Conservation (phyloP, 2,797 vertebrate species). For the Rhinatrema bivittatum region DNA sequence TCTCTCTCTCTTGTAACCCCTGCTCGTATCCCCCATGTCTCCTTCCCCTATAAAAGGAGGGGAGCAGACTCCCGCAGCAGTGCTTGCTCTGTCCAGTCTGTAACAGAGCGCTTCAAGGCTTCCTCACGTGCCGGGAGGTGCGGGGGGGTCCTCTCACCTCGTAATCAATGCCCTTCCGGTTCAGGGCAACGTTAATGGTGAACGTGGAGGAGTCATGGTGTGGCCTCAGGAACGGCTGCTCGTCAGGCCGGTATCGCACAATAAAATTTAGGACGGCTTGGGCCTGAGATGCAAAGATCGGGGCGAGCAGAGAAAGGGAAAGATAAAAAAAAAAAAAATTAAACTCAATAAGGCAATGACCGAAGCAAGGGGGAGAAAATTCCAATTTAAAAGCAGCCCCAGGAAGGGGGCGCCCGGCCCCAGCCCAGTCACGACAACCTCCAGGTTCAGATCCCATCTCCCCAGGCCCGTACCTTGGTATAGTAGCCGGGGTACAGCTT, state of each 20-base stretch:
- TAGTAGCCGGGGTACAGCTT: slow-evolving; percentile 78
- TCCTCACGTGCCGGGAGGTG: not conserved
- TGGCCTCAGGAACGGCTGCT: slow-evolving; percentile 73
- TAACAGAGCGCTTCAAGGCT: not conserved
- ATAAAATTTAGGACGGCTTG: slow-evolving; percentile 85
- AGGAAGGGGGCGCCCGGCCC: no score
- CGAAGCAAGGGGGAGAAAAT: no score
- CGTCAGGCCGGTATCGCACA: slow-evolving; percentile 80
- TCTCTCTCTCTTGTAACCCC: no score
- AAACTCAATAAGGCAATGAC: no score
- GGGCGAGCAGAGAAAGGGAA: not conserved
- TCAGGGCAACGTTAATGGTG: slow-evolving; percentile 79
- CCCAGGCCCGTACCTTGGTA: slow-evolving; percentile 81
- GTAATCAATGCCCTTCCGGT: slow-evolving; percentile 68
- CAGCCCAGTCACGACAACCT: no score
- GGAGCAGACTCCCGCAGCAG: not conserved
- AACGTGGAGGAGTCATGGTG: slow-evolving; percentile 87
- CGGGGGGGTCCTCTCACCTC: slow-evolving; percentile 54
- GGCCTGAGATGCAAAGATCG: slow-evolving; percentile 42
- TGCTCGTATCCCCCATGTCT: no score
- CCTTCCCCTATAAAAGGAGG: fast-evolving
- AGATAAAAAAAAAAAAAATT: no score
- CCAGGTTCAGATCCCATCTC: no score
- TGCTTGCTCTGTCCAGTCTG: not conserved
- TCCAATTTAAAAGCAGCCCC: no score